phyloP scores from a whole-genome alignment of 2,888 invertebrate genomes.

The Lottia gigantea region DNA sequence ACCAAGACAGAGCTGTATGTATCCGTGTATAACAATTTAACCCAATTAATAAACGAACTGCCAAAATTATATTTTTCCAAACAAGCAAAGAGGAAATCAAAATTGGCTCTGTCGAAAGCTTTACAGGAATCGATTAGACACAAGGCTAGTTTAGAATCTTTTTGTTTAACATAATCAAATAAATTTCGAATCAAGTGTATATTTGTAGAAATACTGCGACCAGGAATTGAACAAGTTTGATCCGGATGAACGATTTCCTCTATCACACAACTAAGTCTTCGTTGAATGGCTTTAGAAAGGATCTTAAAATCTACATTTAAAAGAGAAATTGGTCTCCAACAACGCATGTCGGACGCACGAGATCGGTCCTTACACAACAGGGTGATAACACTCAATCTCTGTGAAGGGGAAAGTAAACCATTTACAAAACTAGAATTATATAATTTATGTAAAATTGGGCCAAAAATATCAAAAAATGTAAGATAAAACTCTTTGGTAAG shows the following conservation, averaged over 20 bases:
- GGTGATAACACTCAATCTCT: neutral
- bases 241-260: constrained; percentile 17
- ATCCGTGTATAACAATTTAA: constrained; percentile 7
- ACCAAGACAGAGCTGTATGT: neutral
- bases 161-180: constrained; percentile 20
- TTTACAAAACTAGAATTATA: neutral
- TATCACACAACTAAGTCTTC: constrained; percentile 17
- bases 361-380: neutral
- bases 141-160: neutral
- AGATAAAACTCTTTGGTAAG: neutral
- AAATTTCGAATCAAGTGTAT: constrained; percentile 21
- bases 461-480: constrained; percentile 1
- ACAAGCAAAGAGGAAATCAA: constrained; percentile 9
- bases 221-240: constrained; percentile 20
- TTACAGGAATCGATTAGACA: neutral
- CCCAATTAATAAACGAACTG: constrained; percentile 16
- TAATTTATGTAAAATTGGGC: neutral
- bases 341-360: neutral
- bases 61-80: constrained; percentile 17
- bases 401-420: neutral
- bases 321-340: neutral
- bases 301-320: constrained; percentile 18
- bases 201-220: constrained; percentile 19
- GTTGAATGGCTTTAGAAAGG: constrained; percentile 19
- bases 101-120: constrained; percentile 3